phyloP scores from a whole-genome alignment of 23 tunicate species.

The Diplosoma virens region DNA sequence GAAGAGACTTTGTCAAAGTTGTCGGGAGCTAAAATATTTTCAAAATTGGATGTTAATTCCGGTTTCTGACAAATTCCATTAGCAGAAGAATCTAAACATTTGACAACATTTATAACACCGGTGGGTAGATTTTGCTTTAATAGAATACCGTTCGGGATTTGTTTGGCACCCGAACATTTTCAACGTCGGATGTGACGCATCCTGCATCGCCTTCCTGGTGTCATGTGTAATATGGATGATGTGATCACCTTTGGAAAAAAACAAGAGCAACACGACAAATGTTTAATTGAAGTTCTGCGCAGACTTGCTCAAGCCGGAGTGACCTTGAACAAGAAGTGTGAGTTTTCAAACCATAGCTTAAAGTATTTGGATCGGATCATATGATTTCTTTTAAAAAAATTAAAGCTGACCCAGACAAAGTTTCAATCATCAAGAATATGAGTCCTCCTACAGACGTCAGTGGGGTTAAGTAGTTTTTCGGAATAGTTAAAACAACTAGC shows the following conservation, averaged over 20 bases:
- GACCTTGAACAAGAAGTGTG: conserved; percentile 10
- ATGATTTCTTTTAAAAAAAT: neutral
- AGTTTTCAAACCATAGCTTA: neutral
- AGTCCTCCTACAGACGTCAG: conserved; percentile 5
- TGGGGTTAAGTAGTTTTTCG: neutral
- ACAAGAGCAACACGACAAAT: neutral
- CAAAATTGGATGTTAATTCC: conserved; percentile 49
- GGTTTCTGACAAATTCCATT: conserved; percentile 45
- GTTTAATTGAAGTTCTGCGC: neutral
- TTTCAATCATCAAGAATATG: neutral
- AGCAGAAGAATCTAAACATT: neutral
- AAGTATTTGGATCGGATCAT: conserved; percentile 1
- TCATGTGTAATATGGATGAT: conserved; percentile 1
- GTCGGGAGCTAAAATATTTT: conserved; percentile 17
- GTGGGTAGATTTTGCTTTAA: conserved; percentile 40
- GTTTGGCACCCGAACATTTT: conserved; percentile 35
- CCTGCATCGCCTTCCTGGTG: neutral
- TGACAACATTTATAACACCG: conserved; percentile 32
- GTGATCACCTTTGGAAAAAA: neutral
- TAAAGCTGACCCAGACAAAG: neutral
- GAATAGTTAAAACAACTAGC: conserved; percentile 9
- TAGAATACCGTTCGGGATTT: conserved; percentile 33
- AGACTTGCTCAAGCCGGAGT: neutral
- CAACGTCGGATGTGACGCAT: conserved; percentile 15
- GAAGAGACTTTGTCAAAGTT: conserved; percentile 20